Evolutionary conservation across 2,113 vertebrate genomes (phyloP).

Genomic region (Bufo bufo): DNA sequence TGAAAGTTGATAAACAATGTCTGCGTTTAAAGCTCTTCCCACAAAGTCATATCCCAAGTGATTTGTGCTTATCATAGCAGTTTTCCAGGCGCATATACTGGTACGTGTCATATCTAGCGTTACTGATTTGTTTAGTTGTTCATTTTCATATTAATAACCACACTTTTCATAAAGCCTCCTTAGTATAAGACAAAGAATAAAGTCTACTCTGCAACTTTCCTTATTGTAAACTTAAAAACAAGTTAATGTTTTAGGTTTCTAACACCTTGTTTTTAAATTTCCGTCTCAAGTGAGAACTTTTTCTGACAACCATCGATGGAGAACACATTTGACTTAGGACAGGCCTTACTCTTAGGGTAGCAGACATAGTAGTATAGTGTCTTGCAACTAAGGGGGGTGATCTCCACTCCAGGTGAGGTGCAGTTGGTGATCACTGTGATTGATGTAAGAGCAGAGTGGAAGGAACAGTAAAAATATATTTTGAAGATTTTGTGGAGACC

Average conservation of each 20-base stretch:
- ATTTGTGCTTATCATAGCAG: conserved; percentile 82
- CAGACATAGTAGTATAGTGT: no score
- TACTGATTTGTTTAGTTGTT: conserved; percentile 68
- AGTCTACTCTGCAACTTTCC: not conserved
- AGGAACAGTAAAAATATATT: no score
- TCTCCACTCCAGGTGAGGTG: no score
- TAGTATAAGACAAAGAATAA: not conserved
- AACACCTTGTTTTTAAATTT: not conserved
- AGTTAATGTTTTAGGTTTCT: not conserved
- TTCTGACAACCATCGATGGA: no score
- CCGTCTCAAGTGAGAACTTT: no score
- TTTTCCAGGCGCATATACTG: conserved; percentile 78
- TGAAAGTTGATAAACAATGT: conserved; percentile 84
- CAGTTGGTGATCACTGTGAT: no score
- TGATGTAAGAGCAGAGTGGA: no score
- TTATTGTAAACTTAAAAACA: not conserved
- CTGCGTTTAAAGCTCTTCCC: conserved; percentile 79
- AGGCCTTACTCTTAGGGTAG: no score
- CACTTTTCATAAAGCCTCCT: conserved; percentile 63
- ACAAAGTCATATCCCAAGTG: conserved; percentile 73
- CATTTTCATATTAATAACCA: conserved; percentile 70
- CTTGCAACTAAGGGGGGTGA: no score
- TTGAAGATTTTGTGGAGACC: no score
- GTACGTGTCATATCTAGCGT: conserved; percentile 78
- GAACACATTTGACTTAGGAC: no score